Base-by-base conservation (phyloP, 2,797 vertebrate genomes). In the Rhyacichthys aspro region DNA sequence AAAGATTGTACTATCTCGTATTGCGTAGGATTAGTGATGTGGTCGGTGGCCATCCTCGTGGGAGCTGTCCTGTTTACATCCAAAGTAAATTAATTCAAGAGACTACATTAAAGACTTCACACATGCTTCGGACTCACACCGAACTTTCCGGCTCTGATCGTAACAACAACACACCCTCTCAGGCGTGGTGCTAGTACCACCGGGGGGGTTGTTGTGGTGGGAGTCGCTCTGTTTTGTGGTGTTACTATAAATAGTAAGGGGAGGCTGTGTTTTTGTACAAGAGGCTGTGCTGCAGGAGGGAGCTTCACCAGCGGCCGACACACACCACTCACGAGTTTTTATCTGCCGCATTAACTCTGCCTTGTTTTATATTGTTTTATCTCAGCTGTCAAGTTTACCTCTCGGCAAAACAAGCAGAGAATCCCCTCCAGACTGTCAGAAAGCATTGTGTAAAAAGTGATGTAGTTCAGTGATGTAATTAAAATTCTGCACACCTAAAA, bases 231-330 rank as follows among this genome's bases (percentile, higher is more conserved):
- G 42, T 78, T 74, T 78, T 78, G 74, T 67, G 9, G 52, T 45
- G 76, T 77, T 67, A 11, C 84, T 90, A 88, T 72, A 78, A 89
- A 89, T 89, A 89, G 81, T 19, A 71, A 10, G 42, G 72, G 79
- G 66, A 53, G 69, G 76, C 64, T 71, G 63, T 74, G 46, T 79
- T 70, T 77, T 67, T 54, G 66, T 84, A 67, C 11, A 70, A 69
- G 78, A 76, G 57, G 61, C 55, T 65, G 37, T 70, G 75, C 77
- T 69, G 77, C 67, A 76, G 72, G 74, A 80, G 57, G 50, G 63
- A 76, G 23, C 69, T 65, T 72, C 63, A 8, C 61, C 77, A 73
- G 75, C 77, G 64, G 52, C 48, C 52, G 68, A 65, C 57, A 70
- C 71, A 61, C 50, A 72, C 70, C 50, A 45, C 39, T 58, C 57